Evolutionary conservation across 2,888 invertebrate genomes (phyloP).

Genomic region (Meteorus cinctellus): DNA sequence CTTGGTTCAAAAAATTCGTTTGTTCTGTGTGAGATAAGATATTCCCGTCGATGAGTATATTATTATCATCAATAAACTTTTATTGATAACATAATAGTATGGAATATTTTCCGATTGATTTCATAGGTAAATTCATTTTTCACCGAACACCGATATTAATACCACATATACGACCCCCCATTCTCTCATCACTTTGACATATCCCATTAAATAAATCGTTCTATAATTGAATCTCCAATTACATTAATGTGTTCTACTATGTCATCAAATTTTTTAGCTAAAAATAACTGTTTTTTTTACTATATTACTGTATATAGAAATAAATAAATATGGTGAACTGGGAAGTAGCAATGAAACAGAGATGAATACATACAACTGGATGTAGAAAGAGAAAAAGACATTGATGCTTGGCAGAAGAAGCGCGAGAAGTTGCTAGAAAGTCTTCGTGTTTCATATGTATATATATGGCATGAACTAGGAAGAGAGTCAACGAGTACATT

Average conservation of each 20-base stretch:
- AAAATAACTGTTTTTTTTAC: no score
- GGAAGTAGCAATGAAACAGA: neutral
- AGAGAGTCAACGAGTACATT: constrained; percentile 42
- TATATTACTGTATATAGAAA: neutral
- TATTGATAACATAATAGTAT: neutral
- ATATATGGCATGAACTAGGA: constrained; percentile 32
- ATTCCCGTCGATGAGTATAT: constrained; percentile 30
- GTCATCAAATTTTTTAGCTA: no score
- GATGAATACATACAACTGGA: neutral
- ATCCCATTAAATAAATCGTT: no score
- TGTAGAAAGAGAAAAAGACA: constrained; percentile 10
- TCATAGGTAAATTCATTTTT: neutral
- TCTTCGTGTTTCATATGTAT: constrained; percentile 9
- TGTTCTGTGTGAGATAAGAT: no score
- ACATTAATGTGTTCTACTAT: no score
- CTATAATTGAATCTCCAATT: no score
- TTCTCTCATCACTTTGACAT: no score
- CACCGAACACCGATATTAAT: no score
- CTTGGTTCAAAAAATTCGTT: no score
- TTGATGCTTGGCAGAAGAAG: constrained; percentile 15
- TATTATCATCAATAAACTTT: constrained; percentile 19
- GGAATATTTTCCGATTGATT: neutral
- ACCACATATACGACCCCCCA: no score
- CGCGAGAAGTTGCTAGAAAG: constrained; percentile 34
- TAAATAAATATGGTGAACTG: neutral